Base-by-base conservation (phyloP, 1,140 invertebrate genomes). In the Orchestia grillus region DNA sequence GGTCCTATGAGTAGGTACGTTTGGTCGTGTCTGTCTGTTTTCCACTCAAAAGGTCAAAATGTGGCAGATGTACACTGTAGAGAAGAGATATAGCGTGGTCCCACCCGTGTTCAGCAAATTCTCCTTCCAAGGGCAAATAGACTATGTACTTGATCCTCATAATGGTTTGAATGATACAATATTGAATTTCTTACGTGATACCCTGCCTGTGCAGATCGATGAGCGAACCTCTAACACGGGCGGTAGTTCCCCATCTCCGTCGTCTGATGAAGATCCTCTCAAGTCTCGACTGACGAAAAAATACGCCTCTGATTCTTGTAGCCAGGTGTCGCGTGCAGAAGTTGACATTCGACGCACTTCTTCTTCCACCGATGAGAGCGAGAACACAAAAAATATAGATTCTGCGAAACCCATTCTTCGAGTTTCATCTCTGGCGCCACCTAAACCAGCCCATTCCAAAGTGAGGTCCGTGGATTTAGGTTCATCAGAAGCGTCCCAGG, bases 211-310 rank as follows among this genome's bases (percentile, higher is more conserved):
- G 1, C 95, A 96, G 96, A 96, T 97, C 62, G 96, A 97, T 91
- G 96, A 97, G 42, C 95, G 96, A 36, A 96, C 96, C 3, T 96
- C 96, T 6, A 96, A 96, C 44, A 92, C 96, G 40, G 96, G 96
- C 88, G 92, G 92, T 23, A 94, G 44, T 94, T 96, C 96, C 1
- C 96, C 96, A 42, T 96, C 96, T 57, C 96, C 96, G 44, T 96
- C 96, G 41, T 87, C 96, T 16, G 96, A 96, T 57, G 96, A 96
- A 53, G 92, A 94, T 94, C 92, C 92, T 47, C 44, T 94, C 19
- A 94, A 94, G 40, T 44, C 92, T 11, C 6, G 44, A 94, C 40
- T 94, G 15, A 0, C 36, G 36, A 94, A 47, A n/a, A 94, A 94
- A 47, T 44, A n/a, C 36, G 44, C 23, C 0, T 6, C 43, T 47